Conservation (phyloP, 92 coral and sea anemone genomes). For the Micromussa lordhowensis region DNA sequence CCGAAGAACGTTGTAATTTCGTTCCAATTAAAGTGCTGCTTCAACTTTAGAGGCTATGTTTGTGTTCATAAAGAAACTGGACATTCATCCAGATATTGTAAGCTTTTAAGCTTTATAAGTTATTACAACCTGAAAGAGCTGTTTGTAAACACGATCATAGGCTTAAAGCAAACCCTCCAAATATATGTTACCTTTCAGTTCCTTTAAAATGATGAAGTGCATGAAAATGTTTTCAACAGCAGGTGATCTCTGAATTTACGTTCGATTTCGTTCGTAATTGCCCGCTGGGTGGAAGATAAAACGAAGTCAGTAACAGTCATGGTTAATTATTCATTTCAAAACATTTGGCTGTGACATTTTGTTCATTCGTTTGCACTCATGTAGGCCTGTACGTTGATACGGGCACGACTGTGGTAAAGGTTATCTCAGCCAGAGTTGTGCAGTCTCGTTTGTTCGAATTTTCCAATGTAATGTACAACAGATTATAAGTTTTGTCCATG, state of each 20-base stretch:
- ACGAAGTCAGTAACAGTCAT: no score
- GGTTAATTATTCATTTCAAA: neutral
- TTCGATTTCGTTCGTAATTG: neutral
- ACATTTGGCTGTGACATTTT: neutral
- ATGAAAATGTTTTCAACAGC: neutral
- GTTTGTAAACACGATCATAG: neutral
- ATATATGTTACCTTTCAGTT: no score
- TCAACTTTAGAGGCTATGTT: neutral
- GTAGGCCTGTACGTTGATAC: neutral
- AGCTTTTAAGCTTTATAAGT: neutral
- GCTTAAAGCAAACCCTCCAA: neutral
- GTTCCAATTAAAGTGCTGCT: no score
- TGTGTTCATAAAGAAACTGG: neutral
- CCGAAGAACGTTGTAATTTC: neutral
- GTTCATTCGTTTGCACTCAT: no score
- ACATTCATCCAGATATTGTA: neutral
- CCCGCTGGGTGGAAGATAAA: neutral
- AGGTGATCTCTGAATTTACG: slow-evolving; percentile 1
- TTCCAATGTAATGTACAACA: neutral
- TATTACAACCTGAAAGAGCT: neutral
- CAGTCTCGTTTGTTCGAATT: neutral
- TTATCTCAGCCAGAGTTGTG: neutral
- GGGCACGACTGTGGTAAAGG: neutral
- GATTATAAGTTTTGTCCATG: neutral
- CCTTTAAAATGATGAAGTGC: neutral